These are phyloP conservation scores for Tretioscincus oriximinensis DNA, from an alignment of 2,113 vertebrate species.

Conservation along the genomic window DNA sequence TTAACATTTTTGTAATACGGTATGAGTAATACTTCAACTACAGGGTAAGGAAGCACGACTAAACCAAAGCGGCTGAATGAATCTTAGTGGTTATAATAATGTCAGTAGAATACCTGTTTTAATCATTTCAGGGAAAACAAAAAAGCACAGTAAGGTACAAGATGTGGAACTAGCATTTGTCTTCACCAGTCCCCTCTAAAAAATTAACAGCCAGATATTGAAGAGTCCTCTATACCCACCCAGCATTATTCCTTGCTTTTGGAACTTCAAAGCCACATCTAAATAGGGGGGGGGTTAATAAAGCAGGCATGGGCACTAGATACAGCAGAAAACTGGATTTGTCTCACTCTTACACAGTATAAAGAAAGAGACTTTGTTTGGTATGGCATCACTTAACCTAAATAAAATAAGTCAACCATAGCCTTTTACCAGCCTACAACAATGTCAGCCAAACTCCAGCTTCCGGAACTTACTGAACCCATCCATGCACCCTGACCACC, in stretches of 20 bases:
- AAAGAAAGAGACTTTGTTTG: not conserved
- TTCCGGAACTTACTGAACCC: no score
- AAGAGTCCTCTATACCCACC: not conserved
- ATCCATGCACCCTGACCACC: no score
- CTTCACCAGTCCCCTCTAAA: not conserved
- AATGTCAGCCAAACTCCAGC: no score
- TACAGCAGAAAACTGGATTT: not conserved
- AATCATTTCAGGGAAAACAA: slow-evolving; percentile 44
- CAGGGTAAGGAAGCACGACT: no score
- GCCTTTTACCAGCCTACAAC: no score
- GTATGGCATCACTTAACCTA: no score
- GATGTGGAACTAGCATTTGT: not conserved
- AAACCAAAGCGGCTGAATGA: not conserved
- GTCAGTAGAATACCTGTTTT: slow-evolving; percentile 76
- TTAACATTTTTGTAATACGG: not conserved
- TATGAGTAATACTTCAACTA: not conserved
- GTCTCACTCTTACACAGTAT: no score
- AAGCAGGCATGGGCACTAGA: not conserved
- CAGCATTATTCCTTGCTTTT: slow-evolving; percentile 68
- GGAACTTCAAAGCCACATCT: slow-evolving; percentile 48
- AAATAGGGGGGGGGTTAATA: not conserved
- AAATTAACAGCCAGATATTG: not conserved
- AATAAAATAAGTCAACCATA: not conserved
- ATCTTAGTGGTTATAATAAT: slow-evolving; percentile 27
- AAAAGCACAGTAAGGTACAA: slow-evolving; percentile 43